Percentiles rank a stretch among this genome's conserved stretches.
phyloP scores from a whole-genome alignment of 2,113 vertebrate genomes.

The Actenoides hombroni region DNA sequence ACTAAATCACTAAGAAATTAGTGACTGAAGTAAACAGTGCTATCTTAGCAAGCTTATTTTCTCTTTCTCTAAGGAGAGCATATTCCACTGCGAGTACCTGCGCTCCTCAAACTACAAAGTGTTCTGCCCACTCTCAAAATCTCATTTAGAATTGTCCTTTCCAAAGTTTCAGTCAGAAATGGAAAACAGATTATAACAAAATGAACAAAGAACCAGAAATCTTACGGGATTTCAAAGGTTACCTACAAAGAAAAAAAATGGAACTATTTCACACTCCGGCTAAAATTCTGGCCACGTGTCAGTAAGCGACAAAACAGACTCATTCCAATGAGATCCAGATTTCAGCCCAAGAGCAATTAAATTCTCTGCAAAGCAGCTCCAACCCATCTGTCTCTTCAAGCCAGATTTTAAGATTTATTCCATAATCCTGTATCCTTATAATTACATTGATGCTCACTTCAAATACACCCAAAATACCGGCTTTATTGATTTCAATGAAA shows the following conservation, averaged over 20 bases:
- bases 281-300: neutral
- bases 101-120: neutral
- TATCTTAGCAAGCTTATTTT: neutral
- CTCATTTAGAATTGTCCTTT: neutral
- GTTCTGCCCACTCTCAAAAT: neutral
- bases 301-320: neutral
- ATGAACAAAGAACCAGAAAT: neutral
- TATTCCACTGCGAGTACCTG: neutral
- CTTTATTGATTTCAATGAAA: neutral
- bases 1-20: neutral
- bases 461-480: neutral
- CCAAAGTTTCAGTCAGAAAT: neutral
- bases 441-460: neutral
- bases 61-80: neutral
- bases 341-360: slow-evolving; percentile 13
- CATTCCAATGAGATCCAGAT: neutral
- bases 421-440: neutral
- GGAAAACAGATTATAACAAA: neutral
- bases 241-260: neutral
- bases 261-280: fast-evolving
- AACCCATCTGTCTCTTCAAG: slow-evolving; percentile 15
- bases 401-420: neutral
- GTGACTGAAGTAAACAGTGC: neutral
- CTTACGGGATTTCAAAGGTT: neutral
- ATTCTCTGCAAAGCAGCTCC: slow-evolving; percentile 24